phyloP scores from a whole-genome alignment of 2,888 invertebrate genomes.

The Xestia c-nigrum region DNA sequence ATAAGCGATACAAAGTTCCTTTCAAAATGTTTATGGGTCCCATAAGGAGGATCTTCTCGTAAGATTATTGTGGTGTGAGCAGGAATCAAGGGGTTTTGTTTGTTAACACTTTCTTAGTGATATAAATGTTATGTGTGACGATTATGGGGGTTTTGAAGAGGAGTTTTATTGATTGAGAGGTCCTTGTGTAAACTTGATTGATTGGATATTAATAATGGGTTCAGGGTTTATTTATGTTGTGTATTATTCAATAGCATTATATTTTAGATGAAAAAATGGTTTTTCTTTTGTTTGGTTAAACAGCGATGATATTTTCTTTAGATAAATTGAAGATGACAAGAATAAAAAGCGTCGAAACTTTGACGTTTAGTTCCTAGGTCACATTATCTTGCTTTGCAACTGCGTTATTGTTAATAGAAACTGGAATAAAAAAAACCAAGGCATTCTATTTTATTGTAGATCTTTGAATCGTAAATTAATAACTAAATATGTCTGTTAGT shows the following conservation, averaged over 20 bases:
- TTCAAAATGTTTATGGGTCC: conserved; percentile 51
- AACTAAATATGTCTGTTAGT: too few relatives aligned
- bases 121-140: not conserved
- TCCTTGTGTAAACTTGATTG: not conserved
- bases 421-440: too few relatives aligned
- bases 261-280: too few relatives aligned
- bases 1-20: conserved; percentile 56
- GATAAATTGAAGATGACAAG: not conserved
- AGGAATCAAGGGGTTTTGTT: conserved; percentile 17
- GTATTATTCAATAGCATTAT: not conserved
- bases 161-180: not conserved
- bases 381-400: not conserved
- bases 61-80: conserved; percentile 27
- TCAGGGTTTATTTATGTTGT: not conserved
- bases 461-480: too few relatives aligned
- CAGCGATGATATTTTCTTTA: not conserved
- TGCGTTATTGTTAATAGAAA: not conserved
- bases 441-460: not conserved
- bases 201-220: not conserved
- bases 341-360: not conserved
- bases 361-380: not conserved
- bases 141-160: not conserved
- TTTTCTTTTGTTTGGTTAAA: not conserved
- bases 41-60: conserved; percentile 40
- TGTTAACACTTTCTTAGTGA: not conserved